Evolutionary conservation across 1,140 invertebrate genomes (phyloP).

Genomic region (Oryctes rhinoceros): DNA sequence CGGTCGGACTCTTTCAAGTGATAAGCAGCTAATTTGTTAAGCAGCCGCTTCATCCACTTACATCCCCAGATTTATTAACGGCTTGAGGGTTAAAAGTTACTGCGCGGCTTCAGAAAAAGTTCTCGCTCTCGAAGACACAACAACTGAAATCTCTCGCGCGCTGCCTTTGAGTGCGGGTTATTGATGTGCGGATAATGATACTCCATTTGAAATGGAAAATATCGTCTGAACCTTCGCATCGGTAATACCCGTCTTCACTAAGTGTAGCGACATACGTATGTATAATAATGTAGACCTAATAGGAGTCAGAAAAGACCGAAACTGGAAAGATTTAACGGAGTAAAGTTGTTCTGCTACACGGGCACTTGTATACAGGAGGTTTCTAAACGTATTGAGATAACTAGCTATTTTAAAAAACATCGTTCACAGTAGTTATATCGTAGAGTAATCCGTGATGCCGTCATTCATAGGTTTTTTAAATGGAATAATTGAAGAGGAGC

Average conservation of each 20-base stretch:
- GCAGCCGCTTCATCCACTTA: slow-evolving; percentile 46
- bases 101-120: slow-evolving; percentile 23
- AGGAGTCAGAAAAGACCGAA: background rate
- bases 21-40: slow-evolving; percentile 47
- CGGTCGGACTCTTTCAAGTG: slow-evolving; percentile 46
- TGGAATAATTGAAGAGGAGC: too few relatives aligned
- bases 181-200: slow-evolving; percentile 35
- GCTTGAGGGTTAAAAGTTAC: slow-evolving; percentile 42
- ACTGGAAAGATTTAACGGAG: background rate
- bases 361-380: too few relatives aligned
- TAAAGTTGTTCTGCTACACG: too few relatives aligned
- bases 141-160: slow-evolving; percentile 38
- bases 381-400: too few relatives aligned
- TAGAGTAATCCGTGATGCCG: too few relatives aligned
- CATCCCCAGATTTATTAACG: slow-evolving; percentile 45
- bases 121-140: slow-evolving; percentile 43
- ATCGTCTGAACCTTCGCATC: slow-evolving; percentile 1
- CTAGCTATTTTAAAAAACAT: too few relatives aligned
- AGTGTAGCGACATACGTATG: background rate
- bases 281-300: background rate
- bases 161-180: slow-evolving; percentile 34
- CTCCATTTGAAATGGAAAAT: slow-evolving; percentile 31
- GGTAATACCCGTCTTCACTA: background rate
- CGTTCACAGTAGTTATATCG: too few relatives aligned
- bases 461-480: too few relatives aligned